Conservation (phyloP, 2,113 vertebrate species). For the Semnornis frantzii region DNA sequence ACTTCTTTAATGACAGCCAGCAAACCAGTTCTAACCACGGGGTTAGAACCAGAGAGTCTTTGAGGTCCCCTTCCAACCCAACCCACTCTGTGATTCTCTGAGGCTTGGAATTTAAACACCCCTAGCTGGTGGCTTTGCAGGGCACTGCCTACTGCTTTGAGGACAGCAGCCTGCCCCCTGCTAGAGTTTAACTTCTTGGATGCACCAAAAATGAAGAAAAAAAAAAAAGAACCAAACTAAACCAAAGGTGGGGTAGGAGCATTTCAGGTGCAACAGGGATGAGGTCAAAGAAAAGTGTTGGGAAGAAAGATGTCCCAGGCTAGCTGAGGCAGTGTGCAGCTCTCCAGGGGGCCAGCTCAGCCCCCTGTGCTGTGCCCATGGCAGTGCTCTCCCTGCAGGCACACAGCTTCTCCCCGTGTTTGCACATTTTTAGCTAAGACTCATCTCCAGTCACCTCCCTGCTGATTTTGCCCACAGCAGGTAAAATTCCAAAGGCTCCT, state of each 20-base stretch:
- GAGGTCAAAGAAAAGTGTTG: not conserved
- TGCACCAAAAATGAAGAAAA: not conserved
- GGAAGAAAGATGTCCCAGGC: not conserved
- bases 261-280: not conserved
- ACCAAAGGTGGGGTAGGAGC: not conserved
- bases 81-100: too few species aligned
- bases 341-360: not conserved
- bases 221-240: not conserved
- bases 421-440: not conserved
- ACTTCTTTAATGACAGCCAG: constrained; percentile 42
- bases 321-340: not conserved
- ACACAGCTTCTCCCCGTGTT: fast-evolving
- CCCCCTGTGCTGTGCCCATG: too few species aligned
- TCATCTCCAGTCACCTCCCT: not conserved
- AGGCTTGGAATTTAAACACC: not conserved
- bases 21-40: not conserved
- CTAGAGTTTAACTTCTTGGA: not conserved
- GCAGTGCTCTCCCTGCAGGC: not conserved
- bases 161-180: not conserved
- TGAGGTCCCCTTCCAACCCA: too few species aligned
- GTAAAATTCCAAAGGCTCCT: not conserved
- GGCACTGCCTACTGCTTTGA: not conserved
- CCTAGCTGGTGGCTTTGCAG: not conserved
- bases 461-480: not conserved
- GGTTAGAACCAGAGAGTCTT: too few species aligned